A percentile compares a stretch with the other conserved stretches of the same genome.
Conservation (phyloP, 1,140 invertebrate species). For the Platorchestia sp. region DNA sequence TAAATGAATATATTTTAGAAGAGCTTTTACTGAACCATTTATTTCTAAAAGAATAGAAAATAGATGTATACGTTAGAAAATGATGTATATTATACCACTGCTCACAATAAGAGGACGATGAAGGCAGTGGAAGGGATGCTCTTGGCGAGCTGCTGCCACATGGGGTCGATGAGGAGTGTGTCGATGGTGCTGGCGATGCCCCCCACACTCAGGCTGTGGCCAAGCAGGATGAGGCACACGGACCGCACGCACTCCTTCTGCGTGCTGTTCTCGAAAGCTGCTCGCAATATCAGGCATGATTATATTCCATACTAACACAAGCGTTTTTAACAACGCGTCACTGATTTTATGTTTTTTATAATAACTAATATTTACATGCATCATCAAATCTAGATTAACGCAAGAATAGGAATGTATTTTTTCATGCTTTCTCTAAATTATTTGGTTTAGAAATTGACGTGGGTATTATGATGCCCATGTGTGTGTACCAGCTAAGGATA, state of each 20-base stretch:
- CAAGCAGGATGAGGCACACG: constrained; percentile 62
- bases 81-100: too few relatives aligned
- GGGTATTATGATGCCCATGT: too few relatives aligned
- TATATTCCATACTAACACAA: neutral
- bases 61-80: too few relatives aligned
- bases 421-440: too few relatives aligned
- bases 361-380: neutral
- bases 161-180: neutral
- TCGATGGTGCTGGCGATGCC: constrained; percentile 56
- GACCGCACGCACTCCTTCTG: constrained; percentile 61
- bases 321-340: too few relatives aligned
- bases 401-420: too few relatives aligned
- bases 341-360: neutral
- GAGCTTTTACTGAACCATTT: too few relatives aligned
- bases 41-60: too few relatives aligned
- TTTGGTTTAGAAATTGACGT: too few relatives aligned
- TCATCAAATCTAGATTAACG: too few relatives aligned
- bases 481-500: too few relatives aligned
- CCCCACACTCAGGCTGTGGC: constrained; percentile 61
- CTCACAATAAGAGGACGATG: constrained; percentile 62
- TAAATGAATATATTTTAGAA: too few relatives aligned
- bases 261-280: constrained; percentile 63
- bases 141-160: constrained; percentile 62
- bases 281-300: neutral
- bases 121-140: constrained; percentile 61